Percentiles rank a stretch among this genome's conserved stretches.
phyloP scores from a whole-genome alignment of 1,140 invertebrate species.

The Drepana arcuata region DNA sequence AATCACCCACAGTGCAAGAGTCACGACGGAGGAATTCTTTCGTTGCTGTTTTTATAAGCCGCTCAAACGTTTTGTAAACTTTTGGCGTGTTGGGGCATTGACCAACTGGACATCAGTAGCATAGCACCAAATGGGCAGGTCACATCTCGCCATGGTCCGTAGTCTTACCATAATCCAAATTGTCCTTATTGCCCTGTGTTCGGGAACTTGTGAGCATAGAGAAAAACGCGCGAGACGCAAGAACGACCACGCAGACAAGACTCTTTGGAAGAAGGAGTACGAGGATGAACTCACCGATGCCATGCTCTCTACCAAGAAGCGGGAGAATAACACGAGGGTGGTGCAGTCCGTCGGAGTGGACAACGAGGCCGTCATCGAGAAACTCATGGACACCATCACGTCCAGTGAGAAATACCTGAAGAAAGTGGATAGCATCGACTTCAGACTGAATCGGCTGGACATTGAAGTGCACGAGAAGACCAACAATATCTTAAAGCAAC shows the following conservation, averaged over 20 bases:
- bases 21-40: constrained; percentile 17
- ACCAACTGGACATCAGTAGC: constrained; percentile 24
- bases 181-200: constrained; percentile 15
- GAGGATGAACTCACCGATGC: constrained; percentile 49
- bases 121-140: constrained; percentile 12
- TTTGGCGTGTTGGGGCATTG: constrained; percentile 3
- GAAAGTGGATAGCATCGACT: constrained; percentile 56
- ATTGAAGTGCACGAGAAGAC: constrained; percentile 61
- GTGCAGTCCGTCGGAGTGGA: constrained; percentile 26
- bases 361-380: constrained; percentile 50
- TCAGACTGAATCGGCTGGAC: constrained; percentile 52
- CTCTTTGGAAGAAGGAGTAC: constrained; percentile 53
- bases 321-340: constrained; percentile 34
- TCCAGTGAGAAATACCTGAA: constrained; percentile 58
- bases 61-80: constrained; percentile 26
- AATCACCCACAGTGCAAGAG: constrained; percentile 17
- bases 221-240: constrained; percentile 25
- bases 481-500: constrained; percentile 42
- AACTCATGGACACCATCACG: constrained; percentile 48
- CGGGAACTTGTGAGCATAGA: constrained; percentile 16
- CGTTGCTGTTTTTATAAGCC: constrained; percentile 29
- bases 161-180: constrained; percentile 14
- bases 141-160: constrained; percentile 33
- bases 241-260: constrained; percentile 28
- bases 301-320: constrained; percentile 30